phyloP scores from a whole-genome alignment of 2,113 vertebrate species.

The Xenotilapia longispinis region DNA sequence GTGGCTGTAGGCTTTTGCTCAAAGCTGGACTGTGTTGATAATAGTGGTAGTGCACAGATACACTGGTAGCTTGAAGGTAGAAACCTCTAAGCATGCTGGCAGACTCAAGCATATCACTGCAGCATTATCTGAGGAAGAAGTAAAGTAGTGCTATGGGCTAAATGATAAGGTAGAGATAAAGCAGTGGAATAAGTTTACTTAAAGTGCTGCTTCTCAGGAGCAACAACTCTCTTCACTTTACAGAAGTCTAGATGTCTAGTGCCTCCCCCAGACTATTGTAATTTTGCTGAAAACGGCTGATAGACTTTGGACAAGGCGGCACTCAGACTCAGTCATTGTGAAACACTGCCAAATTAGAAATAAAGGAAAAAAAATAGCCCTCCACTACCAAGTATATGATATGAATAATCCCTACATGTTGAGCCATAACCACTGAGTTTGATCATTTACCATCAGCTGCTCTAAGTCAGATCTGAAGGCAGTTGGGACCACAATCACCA shows the following conservation, averaged over 20 bases:
- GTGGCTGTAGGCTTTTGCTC: constrained; percentile 35
- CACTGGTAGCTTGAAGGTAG: constrained; percentile 32
- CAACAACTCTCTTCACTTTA: constrained; percentile 35
- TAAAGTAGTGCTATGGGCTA: constrained; percentile 45
- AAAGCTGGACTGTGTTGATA: constrained; percentile 43
- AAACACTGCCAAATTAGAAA: constrained; percentile 47
- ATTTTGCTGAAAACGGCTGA: constrained; percentile 24
- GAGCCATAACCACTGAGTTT: constrained; percentile 16
- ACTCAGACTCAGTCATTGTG: constrained; percentile 8
- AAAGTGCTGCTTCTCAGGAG: constrained; percentile 41
- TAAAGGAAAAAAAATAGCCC: constrained; percentile 5
- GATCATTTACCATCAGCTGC: neutral
- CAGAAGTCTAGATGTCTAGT: constrained; percentile 6
- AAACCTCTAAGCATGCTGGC: constrained; percentile 17
- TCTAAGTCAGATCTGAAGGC: neutral
- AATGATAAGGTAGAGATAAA: constrained; percentile 56
- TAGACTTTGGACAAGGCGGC: constrained; percentile 33
- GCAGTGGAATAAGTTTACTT: constrained; percentile 32
- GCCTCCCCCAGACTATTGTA: neutral
- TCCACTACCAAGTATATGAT: constrained; percentile 25
- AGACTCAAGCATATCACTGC: constrained; percentile 46
- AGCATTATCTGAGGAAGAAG: constrained; percentile 54
- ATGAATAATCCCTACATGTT: constrained; percentile 12
- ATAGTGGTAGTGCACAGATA: constrained; percentile 17
- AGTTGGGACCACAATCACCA: neutral